phyloP scores from a whole-genome alignment of 2,888 invertebrate genomes.

The Cephus rjabovi region DNA sequence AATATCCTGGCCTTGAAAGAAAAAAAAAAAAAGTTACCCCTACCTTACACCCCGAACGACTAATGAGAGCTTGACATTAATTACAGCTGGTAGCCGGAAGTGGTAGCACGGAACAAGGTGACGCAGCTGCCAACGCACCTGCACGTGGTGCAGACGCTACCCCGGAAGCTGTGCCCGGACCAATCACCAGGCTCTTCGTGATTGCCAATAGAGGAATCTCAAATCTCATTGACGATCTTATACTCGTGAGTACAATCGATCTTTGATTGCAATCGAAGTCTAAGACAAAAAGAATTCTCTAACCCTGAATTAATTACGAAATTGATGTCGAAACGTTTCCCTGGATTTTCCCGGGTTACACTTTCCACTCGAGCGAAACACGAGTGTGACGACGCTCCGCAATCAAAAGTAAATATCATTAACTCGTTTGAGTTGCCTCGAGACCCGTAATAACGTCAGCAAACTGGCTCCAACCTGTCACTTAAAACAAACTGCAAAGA shows the following conservation, averaged over 20 bases:
- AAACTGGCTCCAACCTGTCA: background rate
- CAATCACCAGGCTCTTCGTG: constrained; percentile 87
- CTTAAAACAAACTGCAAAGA: background rate
- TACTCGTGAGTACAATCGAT: constrained; percentile 74
- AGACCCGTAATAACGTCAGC: background rate
- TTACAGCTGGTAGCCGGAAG: constrained; percentile 85
- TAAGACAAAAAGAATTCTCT: background rate
- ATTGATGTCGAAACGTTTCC: background rate
- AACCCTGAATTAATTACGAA: background rate
- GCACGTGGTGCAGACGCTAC: constrained; percentile 76
- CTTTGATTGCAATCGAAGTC: background rate
- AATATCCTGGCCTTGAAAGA: constrained; percentile 32
- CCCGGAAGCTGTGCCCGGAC: constrained; percentile 88
- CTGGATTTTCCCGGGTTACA: background rate
- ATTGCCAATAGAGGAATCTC: constrained; percentile 89
- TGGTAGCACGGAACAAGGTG: constrained; percentile 74
- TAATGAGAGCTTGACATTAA: constrained; percentile 22
- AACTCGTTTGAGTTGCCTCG: background rate
- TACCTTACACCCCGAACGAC: constrained; percentile 18
- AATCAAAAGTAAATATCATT: background rate
- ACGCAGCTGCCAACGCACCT: constrained; percentile 69
- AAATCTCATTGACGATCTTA: constrained; percentile 88
- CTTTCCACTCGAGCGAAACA: background rate
- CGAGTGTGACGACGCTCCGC: background rate
- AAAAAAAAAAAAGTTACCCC: constrained; percentile 8